Percentiles rank a stretch among this genome's conserved stretches.
phyloP scores from a whole-genome alignment of 2,797 vertebrate species.

The Moxostoma hubbsi region DNA sequence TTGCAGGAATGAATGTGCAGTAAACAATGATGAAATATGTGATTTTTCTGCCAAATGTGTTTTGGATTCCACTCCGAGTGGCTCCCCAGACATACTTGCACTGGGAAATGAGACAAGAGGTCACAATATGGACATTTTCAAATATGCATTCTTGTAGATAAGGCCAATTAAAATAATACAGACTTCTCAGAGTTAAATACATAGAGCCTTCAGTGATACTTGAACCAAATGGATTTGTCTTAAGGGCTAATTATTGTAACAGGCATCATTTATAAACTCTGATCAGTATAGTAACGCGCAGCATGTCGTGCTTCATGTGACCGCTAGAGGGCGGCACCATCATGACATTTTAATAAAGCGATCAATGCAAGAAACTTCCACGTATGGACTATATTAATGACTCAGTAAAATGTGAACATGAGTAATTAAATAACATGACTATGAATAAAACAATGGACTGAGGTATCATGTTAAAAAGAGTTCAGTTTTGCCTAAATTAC shows the following conservation, averaged over 20 bases:
- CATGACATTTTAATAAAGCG: too few species aligned
- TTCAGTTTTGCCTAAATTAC: too few species aligned
- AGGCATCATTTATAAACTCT: not conserved
- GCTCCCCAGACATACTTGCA: slow-evolving; percentile 35
- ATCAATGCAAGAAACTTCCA: too few species aligned
- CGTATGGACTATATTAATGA: too few species aligned
- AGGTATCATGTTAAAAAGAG: too few species aligned
- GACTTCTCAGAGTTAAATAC: too few species aligned
- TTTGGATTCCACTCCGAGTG: slow-evolving; percentile 36
- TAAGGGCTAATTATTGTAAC: not conserved
- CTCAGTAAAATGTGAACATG: not conserved
- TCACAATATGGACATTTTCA: slow-evolving; percentile 42
- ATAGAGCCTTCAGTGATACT: too few species aligned
- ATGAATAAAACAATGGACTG: not conserved
- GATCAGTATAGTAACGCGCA: not conserved
- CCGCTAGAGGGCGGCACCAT: slow-evolving; percentile 30
- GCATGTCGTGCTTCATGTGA: not conserved
- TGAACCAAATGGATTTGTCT: not conserved
- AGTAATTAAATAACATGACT: not conserved
- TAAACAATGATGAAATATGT: slow-evolving; percentile 52
- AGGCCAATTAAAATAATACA: not conserved
- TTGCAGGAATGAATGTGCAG: slow-evolving; percentile 33
- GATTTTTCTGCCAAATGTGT: slow-evolving; percentile 45
- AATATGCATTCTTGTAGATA: slow-evolving; percentile 1
- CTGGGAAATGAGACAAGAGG: slow-evolving; percentile 46